Base-by-base conservation (phyloP, 1,140 invertebrate species). In the Philaenus spumarius region DNA sequence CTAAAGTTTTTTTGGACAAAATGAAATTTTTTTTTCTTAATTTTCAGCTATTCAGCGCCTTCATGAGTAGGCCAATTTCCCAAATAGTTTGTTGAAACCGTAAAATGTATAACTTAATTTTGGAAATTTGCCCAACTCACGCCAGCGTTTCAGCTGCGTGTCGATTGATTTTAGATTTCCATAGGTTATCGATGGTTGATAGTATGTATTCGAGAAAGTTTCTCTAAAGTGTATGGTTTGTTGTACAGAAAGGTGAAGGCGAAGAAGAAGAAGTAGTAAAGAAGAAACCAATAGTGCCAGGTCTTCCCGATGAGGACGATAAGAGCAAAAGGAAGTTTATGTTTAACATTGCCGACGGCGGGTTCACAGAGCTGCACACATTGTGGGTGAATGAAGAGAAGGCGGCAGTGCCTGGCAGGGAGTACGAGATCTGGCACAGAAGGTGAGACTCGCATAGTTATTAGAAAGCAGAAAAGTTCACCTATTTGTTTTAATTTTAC, bases 291-390 rank as follows among this genome's bases (percentile, higher is more conserved):
- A 55, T 64, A 53, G 64, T 71, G 23, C 62, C 67, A 48, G 63
- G 63, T 2, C 51, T 80, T 55, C 75, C 80, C 58, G 71, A 80
- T 42, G 75, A 80, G 62, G 71, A 80, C 48, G 82, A 82, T 63
- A 78, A 77, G 43, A 76, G 79, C 0, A 90, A 93, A 62, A 84
- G 91, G 63, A 93, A 94, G 72, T 99, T 99, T 70, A 99, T 98
- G 95, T 99, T 99, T 72, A 99, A 99, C 68, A 99, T 99, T 70
- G 95, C 96, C 37, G 97, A 99, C 71, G 97, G 97, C 19, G 97
- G 97, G 2, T 99, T 99, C 71, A 99, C 97, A 0, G 97, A 99
- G 71, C 76, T 99, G 0, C 97, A 99, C 73, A 97, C 97, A 0
- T 73, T 99, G 17, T 99, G 97, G 97, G 76, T 95, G 55, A 99